Evolutionary conservation across 2,113 vertebrate species (phyloP).

Genomic region (Nipponia nippon): DNA sequence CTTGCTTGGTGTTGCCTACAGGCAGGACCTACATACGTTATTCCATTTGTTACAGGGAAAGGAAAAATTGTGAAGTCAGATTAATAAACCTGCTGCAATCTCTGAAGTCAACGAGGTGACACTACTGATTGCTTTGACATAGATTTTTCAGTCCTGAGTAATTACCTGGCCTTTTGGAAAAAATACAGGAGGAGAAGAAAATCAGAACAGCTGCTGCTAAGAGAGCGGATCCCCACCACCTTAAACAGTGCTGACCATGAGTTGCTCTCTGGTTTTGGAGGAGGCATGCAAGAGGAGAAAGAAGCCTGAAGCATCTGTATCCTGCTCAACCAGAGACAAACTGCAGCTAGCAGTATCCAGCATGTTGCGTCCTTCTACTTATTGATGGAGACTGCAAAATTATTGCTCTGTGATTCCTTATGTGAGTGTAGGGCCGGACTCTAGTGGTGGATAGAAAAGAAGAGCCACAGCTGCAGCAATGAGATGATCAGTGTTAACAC

Average conservation of each 20-base stretch:
- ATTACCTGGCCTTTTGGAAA: background rate
- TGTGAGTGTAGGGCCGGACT: background rate
- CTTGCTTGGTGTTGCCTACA: background rate
- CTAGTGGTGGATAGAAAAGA: background rate
- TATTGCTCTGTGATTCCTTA: background rate
- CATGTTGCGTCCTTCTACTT: background rate
- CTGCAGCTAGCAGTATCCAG: background rate
- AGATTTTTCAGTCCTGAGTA: background rate
- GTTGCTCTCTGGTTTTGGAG: background rate
- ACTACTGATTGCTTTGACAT: background rate
- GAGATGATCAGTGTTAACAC: background rate
- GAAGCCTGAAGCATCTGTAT: background rate
- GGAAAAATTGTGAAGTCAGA: background rate
- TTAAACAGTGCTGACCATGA: background rate
- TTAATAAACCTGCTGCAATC: background rate
- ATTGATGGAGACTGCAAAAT: background rate
- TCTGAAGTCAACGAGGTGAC: constrained; percentile 1
- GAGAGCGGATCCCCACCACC: background rate
- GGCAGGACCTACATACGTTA: background rate
- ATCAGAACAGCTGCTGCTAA: background rate
- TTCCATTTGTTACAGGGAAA: background rate
- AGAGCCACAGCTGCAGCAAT: background rate
- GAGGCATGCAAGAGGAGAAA: background rate
- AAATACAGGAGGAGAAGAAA: background rate
- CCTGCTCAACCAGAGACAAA: background rate